Evolutionary conservation across 2,888 invertebrate genomes (phyloP), one percentile per base, ranked within the genome.

Genomic region (Phyllotreta striolata): DNA sequence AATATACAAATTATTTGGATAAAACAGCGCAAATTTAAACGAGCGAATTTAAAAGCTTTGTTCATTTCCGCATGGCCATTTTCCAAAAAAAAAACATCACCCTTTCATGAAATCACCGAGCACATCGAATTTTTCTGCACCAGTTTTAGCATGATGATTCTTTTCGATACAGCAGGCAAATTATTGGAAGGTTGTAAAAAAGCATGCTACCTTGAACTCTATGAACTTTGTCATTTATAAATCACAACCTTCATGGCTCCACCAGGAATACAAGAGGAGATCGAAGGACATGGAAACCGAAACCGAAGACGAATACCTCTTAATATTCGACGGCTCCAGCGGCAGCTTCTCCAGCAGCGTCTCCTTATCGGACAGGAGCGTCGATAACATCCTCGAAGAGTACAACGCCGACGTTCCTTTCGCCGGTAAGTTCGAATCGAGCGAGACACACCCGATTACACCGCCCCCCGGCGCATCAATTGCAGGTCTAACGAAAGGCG

Each of bases 251-350:
- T 72, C 69, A 57, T 73, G 68, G 69, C 67, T 71, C 73, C 73
- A 72, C 68, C 85, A 92, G 91, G 92, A 93, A 80, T 92, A 92
- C 84, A 93, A 94, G 80, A 83, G 94, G 73, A 86, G 91, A 70
- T 93, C 93, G 6, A 88, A 90, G 68, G 93, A 93, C 83, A 92
- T 91, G 85, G 92, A 92, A 80, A 93, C 93, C 3, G 91, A 93
- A 81, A 93, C 90, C 1, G 91, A 82, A 77, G 82, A 83, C 76
- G 80, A 82, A 63, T 82, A 81, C 74, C 74, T 86, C 69, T 72
- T 86, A 73, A 85, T 85, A 76, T 84, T 82, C 57, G 85, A 85
- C 70, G 85, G 84, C 54, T 90, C 90, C 70, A 90, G 90, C 72
- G 91, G 91, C 55, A 92, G 92, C 6, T 86, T 93, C 62, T 87